Conservation (phyloP, 2,113 vertebrate genomes). For the Leuciscus idus region DNA sequence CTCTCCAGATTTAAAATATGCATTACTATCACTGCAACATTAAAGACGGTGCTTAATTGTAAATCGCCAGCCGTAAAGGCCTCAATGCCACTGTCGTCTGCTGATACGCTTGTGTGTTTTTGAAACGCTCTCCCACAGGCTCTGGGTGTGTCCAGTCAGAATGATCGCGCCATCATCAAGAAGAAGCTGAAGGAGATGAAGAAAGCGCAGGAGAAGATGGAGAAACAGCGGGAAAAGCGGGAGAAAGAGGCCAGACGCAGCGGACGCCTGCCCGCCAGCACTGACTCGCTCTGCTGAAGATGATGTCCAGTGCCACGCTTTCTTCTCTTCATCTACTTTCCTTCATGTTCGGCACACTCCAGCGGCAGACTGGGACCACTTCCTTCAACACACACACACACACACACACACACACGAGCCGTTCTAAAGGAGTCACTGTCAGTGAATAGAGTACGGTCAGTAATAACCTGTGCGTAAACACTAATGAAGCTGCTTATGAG, state of each 20-base stretch:
- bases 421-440: background rate
- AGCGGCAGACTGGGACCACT: background rate
- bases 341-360: background rate
- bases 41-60: background rate
- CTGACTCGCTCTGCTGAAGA: slow-evolving; percentile 84
- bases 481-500: background rate
- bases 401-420: background rate
- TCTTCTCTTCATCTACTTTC: background rate
- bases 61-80: too few species aligned
- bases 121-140: slow-evolving; percentile 65
- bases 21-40: background rate
- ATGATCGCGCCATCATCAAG: slow-evolving; percentile 85
- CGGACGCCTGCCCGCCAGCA: slow-evolving; percentile 74
- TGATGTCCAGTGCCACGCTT: slow-evolving; percentile 6
- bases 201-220: slow-evolving; percentile 88
- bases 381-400: background rate
- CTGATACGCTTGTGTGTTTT: background rate
- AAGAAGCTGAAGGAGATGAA: slow-evolving; percentile 90
- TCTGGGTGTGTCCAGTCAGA: slow-evolving; percentile 85
- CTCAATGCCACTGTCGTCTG: background rate
- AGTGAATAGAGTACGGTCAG: background rate
- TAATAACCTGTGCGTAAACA: slow-evolving; percentile 12
- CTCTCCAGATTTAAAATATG: background rate
- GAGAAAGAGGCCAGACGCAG: slow-evolving; percentile 81
- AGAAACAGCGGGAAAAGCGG: slow-evolving; percentile 86